A percentile compares a stretch with the other conserved stretches of the same genome.
Evolutionary conservation across 1,140 invertebrate species (phyloP).

Genomic region (Oryctes rhinoceros): DNA sequence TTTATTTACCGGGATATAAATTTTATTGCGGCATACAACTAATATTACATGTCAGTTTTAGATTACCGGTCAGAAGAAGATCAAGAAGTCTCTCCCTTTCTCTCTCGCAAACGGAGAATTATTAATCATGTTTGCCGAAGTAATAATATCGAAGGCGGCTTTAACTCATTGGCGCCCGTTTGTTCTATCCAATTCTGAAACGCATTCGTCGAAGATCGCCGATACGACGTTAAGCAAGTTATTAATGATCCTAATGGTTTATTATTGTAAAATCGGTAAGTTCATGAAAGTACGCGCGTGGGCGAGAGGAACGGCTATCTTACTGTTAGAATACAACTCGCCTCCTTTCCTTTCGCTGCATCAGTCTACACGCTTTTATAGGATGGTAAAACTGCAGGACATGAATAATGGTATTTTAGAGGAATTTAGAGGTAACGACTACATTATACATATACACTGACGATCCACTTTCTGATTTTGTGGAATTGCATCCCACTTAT

Average conservation of each 20-base stretch:
- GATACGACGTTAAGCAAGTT: background rate
- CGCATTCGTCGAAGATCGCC: background rate
- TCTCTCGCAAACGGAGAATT: background rate
- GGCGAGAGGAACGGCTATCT: too few species aligned
- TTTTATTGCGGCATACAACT: slow-evolving; percentile 30
- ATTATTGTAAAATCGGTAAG: slow-evolving; percentile 2
- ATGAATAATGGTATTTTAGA: too few species aligned
- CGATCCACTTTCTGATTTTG: too few species aligned
- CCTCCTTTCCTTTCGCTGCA: too few species aligned
- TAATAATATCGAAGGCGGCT: slow-evolving; percentile 23
- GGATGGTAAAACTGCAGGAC: too few species aligned
- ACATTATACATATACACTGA: too few species aligned
- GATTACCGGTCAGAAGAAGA: slow-evolving; percentile 29
- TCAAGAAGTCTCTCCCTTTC: background rate
- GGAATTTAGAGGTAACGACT: too few species aligned
- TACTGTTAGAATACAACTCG: too few species aligned
- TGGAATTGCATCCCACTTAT: too few species aligned
- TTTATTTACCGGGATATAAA: slow-evolving; percentile 36
- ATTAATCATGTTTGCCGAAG: slow-evolving; percentile 8
- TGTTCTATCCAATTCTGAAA: slow-evolving; percentile 20
- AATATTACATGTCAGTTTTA: slow-evolving; percentile 37
- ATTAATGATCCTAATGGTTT: slow-evolving; percentile 17
- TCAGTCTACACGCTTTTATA: too few species aligned
- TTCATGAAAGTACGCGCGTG: too few species aligned
- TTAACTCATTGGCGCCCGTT: slow-evolving; percentile 5